Base-by-base conservation (phyloP, 2,797 vertebrate genomes). In the Molossus alvarezi region DNA sequence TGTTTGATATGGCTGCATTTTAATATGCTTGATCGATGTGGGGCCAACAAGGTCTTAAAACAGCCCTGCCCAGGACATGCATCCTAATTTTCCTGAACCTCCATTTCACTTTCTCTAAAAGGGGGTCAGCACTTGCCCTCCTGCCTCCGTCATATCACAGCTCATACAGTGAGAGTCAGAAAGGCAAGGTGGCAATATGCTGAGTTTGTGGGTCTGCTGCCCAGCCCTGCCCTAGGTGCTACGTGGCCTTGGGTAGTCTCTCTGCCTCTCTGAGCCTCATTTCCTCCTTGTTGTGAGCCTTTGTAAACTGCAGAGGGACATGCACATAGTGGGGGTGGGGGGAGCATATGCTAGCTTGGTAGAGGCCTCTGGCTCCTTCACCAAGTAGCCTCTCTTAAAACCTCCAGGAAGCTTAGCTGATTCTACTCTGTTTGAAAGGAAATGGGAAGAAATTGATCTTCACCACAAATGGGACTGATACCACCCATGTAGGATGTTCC, bases 1-100 rank as follows among this genome's bases (percentile, higher is more conserved):
- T 95, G 93, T 95, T 73, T 84, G 86, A 95, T 91, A 84, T 89
- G 65, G 87, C 86, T 93, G 65, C 64, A 91, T 94, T 97, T 95
- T 97, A 95, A 95, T 89, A 91, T 53, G 71, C 51, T 77, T 83
- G 75, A 94, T 91, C 55, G 55, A 96, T 75, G 72, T 33, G 45
- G 83, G 77, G 18, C 69, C 76, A 81, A 57, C 85, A 65, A 95
- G 67, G 65, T 91, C 93, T 95, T 88, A 79, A 79, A 86, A 76
- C 60, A 88, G 75, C 62, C 65, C 81, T 88, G 57, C 33, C 69
- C 58, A 76, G 93, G 51, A 96, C 71, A 85, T 4, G 25, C 58
- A 62, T 45, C 75, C 77, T 92, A 41, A 80, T 85, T 76, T 94
- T 29, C 53, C 87, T n/a, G 79, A 37, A 64, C 76, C 91, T 97